Base-by-base conservation (phyloP, 2,797 vertebrate genomes). In the Halcyon chelicuti region DNA sequence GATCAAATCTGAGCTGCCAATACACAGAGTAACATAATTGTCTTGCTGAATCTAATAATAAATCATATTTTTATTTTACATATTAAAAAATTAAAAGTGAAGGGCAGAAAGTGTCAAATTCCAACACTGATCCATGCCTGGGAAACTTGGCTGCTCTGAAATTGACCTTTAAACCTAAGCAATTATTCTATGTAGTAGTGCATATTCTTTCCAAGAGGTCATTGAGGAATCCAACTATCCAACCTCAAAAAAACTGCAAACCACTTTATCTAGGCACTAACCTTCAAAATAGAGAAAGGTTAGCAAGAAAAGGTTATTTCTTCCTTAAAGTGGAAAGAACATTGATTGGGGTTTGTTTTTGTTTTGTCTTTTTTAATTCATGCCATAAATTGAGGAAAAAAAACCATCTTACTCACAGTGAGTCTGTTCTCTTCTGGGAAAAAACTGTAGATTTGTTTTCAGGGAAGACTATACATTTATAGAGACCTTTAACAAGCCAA, bases 271-370 rank as follows among this genome's bases (percentile, higher is more conserved):
- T 39, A 62, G 52, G 49, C 11, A 42, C 77, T 82, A 92, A 93
- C 61, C 67, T 89, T 92, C 74, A 91, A 79, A 95, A 87, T 2
- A 87, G 13, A 86, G 28, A 96, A 93, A 94, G 66, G 60, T 93
- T 87, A 92, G 42, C 12, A 71, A 94, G 54, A 74, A 96, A 97
- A 94, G 35, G 67, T 91, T 92, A 83, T 28, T 31, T 91, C 57
- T 88, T 86, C 55, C 68, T 95, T 82, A 78, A 28, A 77, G 49
- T 8, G 1, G 23, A 67, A 82, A 75, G 11, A 86, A 42, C 15
- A 72, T 47, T 40, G 65, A 62, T 65, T 42, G 42, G 42, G 42
- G 7, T 42, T 42, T 42, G 42, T 4, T 42, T 42, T 42, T 42
- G 74, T 75, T 62, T 51, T 51, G 58, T 86, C 42, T 89, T 33